Percentiles rank a stretch among this genome's conserved stretches.
phyloP scores from a whole-genome alignment of 2,113 vertebrate species.

The Odocoileus hemionus region DNA sequence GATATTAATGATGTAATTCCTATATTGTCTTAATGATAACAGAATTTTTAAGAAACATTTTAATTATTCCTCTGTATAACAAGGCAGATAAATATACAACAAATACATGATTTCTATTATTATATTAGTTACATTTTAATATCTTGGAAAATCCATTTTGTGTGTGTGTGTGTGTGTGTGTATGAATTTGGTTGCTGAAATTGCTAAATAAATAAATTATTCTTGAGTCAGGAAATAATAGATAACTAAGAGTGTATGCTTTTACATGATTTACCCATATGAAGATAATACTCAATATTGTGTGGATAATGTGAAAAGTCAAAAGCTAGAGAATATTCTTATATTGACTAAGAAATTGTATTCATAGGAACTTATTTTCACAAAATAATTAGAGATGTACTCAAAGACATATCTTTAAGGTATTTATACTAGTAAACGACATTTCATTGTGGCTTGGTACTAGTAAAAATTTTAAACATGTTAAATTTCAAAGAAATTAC shows the following conservation, averaged over 20 bases:
- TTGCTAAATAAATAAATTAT: not conserved
- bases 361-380: not conserved
- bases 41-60: not conserved
- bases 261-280: not conserved
- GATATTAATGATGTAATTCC: not conserved
- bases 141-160: not conserved
- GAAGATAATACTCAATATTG: not conserved
- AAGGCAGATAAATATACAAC: not conserved
- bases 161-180: not conserved
- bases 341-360: not conserved
- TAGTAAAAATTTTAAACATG: not conserved
- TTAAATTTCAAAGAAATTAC: not conserved
- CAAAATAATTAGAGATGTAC: not conserved
- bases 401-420: not conserved
- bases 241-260: not conserved
- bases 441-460: not conserved
- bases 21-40: not conserved
- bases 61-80: not conserved
- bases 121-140: not conserved
- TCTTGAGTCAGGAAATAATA: not conserved
- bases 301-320: not conserved
- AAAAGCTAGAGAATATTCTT: not conserved
- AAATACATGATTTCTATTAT: not conserved
- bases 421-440: not conserved
- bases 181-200: not conserved